A percentile compares a stretch with the other conserved stretches of the same genome.
phyloP scores from a whole-genome alignment of 1,140 invertebrate species.

The Octopus sinensis region DNA sequence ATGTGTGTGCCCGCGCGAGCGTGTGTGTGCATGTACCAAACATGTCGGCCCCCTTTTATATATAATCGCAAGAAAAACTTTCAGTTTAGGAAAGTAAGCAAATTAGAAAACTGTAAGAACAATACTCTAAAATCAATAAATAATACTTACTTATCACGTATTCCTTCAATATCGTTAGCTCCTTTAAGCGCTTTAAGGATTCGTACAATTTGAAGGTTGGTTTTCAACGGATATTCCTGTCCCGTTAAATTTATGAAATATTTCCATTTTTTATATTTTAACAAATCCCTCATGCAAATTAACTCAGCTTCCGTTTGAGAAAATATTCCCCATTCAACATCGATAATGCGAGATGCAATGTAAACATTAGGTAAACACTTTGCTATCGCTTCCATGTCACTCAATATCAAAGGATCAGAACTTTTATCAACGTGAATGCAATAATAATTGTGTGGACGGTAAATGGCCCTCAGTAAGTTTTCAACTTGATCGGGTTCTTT shows the following conservation, averaged over 20 bases:
- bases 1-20: too few species aligned
- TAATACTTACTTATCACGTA: constrained; percentile 12
- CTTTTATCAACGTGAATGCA: constrained; percentile 53
- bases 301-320: constrained; percentile 34
- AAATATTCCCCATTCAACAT: constrained; percentile 26
- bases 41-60: too few species aligned
- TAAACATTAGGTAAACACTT: constrained; percentile 41
- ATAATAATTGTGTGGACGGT: constrained; percentile 50
- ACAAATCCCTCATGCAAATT: constrained; percentile 22
- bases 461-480: constrained; percentile 45
- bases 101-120: too few species aligned
- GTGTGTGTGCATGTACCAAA: too few species aligned
- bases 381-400: constrained; percentile 16
- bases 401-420: constrained; percentile 20
- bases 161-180: constrained; percentile 37
- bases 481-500: constrained; percentile 48
- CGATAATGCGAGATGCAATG: constrained; percentile 23
- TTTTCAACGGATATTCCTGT: constrained; percentile 45
- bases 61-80: too few species aligned
- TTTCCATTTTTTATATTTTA: constrained; percentile 30
- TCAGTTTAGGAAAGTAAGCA: too few species aligned
- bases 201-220: constrained; percentile 41
- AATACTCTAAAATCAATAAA: too few species aligned
- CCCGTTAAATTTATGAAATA: constrained; percentile 44
- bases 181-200: constrained; percentile 37